Evolutionary conservation across 2,888 invertebrate species (phyloP).

Genomic region (Drosophila subquinaria): DNA sequence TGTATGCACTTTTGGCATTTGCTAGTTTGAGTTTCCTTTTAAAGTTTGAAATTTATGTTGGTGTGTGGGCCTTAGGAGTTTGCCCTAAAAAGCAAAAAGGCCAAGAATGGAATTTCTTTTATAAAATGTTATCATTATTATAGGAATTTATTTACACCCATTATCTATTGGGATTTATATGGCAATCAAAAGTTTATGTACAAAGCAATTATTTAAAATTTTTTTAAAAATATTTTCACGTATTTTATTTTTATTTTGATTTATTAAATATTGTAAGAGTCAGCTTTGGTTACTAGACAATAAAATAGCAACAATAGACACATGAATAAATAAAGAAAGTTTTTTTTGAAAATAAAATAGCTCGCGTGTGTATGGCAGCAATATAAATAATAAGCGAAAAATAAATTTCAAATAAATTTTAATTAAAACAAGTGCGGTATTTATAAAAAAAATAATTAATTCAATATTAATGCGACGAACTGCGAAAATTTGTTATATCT

Average conservation of each 20-base stretch:
- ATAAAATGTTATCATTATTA: neutral
- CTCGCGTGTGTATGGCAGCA: neutral
- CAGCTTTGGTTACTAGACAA: neutral
- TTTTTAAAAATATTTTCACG: neutral
- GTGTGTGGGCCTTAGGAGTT: neutral
- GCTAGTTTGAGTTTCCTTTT: neutral
- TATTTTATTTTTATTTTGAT: neutral
- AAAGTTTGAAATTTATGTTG: constrained; percentile 8
- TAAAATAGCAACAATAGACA: neutral
- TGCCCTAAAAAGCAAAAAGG: too few species aligned
- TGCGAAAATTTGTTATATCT: neutral
- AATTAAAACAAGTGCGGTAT: constrained; percentile 32
- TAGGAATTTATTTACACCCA: neutral
- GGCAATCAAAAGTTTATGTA: too few species aligned
- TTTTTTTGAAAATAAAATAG: neutral
- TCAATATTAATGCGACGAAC: constrained; percentile 10
- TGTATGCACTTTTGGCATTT: constrained; percentile 12
- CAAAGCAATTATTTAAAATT: too few species aligned
- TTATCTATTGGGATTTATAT: neutral
- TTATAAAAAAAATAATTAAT: constrained; percentile 10
- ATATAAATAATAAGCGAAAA: constrained; percentile 13
- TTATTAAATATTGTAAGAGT: neutral
- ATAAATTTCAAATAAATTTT: constrained; percentile 43
- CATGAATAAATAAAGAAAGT: neutral
- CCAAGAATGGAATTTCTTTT: too few species aligned